Evolutionary conservation across 2,888 invertebrate species (phyloP).

Genomic region (Diarsia mendica): DNA sequence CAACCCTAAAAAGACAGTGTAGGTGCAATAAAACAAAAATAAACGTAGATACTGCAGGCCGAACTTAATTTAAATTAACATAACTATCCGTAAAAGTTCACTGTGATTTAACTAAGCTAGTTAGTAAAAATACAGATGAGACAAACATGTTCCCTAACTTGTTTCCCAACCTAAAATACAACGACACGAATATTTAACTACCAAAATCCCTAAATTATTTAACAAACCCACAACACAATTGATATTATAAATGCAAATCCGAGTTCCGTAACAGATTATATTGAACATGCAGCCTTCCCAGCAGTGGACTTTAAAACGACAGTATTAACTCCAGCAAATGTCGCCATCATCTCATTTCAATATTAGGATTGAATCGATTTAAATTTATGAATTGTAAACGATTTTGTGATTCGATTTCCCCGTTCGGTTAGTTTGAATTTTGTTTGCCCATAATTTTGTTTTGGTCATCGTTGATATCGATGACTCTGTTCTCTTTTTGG

Average conservation of each 20-base stretch:
- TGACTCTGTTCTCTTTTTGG: neutral
- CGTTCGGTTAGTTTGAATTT: slow-evolving; percentile 47
- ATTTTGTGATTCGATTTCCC: slow-evolving; percentile 58
- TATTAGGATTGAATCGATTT: slow-evolving; percentile 67
- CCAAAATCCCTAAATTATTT: slow-evolving; percentile 20
- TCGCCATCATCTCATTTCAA: slow-evolving; percentile 60
- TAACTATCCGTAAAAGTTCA: neutral
- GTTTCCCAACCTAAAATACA: neutral
- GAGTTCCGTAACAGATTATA: slow-evolving; percentile 40
- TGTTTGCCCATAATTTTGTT: slow-evolving; percentile 36
- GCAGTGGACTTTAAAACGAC: slow-evolving; percentile 52
- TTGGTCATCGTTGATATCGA: neutral
- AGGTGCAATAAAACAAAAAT: neutral
- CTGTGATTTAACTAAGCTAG: neutral
- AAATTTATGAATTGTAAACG: slow-evolving; percentile 65
- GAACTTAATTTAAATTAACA: neutral
- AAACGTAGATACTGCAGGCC: neutral
- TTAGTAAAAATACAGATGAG: neutral
- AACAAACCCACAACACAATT: slow-evolving; percentile 45
- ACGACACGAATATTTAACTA: neutral
- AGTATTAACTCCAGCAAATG: slow-evolving; percentile 61
- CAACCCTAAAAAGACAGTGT: too few relatives aligned
- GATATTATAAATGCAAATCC: slow-evolving; percentile 47
- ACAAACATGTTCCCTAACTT: neutral
- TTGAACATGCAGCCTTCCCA: slow-evolving; percentile 41